Base-by-base conservation (phyloP, 2,113 vertebrate species). In the Pipra filicauda region DNA sequence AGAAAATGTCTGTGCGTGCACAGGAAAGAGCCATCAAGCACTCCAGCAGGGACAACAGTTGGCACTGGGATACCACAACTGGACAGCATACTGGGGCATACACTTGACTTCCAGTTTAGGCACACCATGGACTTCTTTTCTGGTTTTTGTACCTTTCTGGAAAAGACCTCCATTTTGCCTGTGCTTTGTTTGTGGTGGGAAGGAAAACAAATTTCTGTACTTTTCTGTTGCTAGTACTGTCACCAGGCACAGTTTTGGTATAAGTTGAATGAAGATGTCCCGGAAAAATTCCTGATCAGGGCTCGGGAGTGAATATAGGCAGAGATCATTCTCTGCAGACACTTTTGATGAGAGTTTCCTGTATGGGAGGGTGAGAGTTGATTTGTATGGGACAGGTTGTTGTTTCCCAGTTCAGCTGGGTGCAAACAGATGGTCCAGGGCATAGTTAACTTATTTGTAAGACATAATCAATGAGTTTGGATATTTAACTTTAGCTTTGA, bases 1-100 rank as follows among this genome's bases (percentile, higher is more conserved):
- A 78, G 52, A 74, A 85, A 89, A 89, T 37, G 5, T 1, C 11
- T 66, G 5, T 49, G 24, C 21, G 5, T 23, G 14, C 11, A 66
- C 3, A 30, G 21, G 48, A 22, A 64, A 62, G 58, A 80, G 24
- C 10, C 44, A 51, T 39, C 15, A 30, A 23, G 6, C 20, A 46
- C 35, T 46, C 11, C 33, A 59, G 18, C n/a, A 46, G 37, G 55
- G 46, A 39, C 35, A 52, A 30, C 3, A 41, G 10, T 43, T 6
- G 4, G 21, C 21, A 8, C 12, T 30, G 30, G 8, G 9, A 15
- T 64, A 12, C 39, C 9, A 28, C 1, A 4, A 12, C 33, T 70
- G 17, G 15, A 17, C 2, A 57, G 5, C 7, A 2, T 0, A 4
- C 8, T 12, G 39, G 13, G 11, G 24, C 20, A 24, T 11, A 20